Conservation (phyloP, 2,113 vertebrate genomes). For the Rutilus rutilus region DNA sequence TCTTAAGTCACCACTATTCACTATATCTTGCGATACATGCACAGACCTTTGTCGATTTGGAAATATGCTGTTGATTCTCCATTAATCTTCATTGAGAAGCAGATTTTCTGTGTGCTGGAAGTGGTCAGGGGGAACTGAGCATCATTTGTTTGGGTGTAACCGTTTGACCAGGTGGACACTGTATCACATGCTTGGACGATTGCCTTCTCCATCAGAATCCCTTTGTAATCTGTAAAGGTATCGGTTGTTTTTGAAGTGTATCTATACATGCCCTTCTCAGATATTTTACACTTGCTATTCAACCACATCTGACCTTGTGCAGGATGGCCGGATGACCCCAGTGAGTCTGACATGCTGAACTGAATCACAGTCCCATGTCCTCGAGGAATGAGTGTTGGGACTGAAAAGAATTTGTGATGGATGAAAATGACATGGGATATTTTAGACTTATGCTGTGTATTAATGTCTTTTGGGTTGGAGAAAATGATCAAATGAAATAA, state of each 20-base stretch:
- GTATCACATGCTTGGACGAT: conserved; percentile 66
- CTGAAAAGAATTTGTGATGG: conserved; percentile 66
- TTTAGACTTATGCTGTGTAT: conserved; percentile 97
- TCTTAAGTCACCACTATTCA: conserved; percentile 57
- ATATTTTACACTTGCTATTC: conserved; percentile 59
- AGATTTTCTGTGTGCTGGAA: conserved; percentile 37
- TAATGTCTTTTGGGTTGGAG: conserved; percentile 97
- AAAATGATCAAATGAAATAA: conserved; percentile 92
- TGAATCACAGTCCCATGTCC: conserved; percentile 67
- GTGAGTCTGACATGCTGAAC: conserved; percentile 66
- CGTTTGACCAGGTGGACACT: conserved; percentile 56
- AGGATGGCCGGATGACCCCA: conserved; percentile 41
- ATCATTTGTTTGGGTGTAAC: conserved; percentile 58
- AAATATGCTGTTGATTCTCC: conserved; percentile 58
- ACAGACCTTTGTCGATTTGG: conserved; percentile 61
- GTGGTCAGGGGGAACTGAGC: conserved; percentile 55
- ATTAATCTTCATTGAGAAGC: conserved; percentile 46
- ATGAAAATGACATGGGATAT: conserved; percentile 85
- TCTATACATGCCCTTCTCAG: conserved; percentile 55
- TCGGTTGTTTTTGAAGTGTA: conserved; percentile 64
- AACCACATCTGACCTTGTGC: conserved; percentile 52
- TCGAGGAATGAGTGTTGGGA: conserved; percentile 74
- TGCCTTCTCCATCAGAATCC: conserved; percentile 55
- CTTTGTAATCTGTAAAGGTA: conserved; percentile 61
- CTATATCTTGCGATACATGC: conserved; percentile 63